Percentiles rank a stretch among this genome's conserved stretches.
Evolutionary conservation across 2,888 invertebrate species (phyloP).

Genomic region (Steinernema hermaphroditum): DNA sequence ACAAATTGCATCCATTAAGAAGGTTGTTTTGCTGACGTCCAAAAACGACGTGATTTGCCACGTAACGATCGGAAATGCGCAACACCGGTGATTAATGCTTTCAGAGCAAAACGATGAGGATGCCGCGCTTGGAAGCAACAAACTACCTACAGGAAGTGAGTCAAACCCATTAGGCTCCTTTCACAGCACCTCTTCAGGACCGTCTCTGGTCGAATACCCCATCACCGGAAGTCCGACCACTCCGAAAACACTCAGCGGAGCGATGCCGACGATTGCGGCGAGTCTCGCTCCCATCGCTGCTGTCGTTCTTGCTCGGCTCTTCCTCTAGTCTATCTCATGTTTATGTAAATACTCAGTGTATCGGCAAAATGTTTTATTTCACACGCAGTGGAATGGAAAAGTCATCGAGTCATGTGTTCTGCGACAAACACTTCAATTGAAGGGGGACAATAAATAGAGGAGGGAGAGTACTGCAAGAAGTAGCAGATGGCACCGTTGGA

Average conservation of each 20-base stretch:
- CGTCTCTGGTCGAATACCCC: conserved; percentile 13
- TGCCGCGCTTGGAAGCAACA: not conserved
- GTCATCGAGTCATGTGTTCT: too few relatives aligned
- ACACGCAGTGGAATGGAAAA: too few relatives aligned
- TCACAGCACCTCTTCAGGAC: not conserved
- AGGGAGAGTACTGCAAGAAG: not conserved
- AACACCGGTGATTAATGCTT: not conserved
- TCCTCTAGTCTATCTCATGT: not conserved
- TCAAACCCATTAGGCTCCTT: not conserved
- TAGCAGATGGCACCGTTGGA: not conserved
- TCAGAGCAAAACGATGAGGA: conserved; percentile 19
- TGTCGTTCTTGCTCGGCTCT: not conserved
- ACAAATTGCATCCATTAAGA: too few relatives aligned
- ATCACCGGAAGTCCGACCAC: conserved; percentile 21
- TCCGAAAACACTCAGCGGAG: conserved; percentile 6
- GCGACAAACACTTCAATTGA: too few relatives aligned
- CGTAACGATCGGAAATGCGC: not conserved
- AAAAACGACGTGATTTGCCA: too few relatives aligned
- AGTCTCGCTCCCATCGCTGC: not conserved
- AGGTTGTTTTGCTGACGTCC: too few relatives aligned
- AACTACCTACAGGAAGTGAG: conserved; percentile 26
- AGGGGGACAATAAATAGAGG: not conserved
- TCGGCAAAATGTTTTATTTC: not conserved
- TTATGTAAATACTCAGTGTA: conserved; percentile 1
- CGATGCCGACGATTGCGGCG: not conserved